A percentile compares a stretch with the other conserved stretches of the same genome.
These are phyloP conservation scores for Pachyseris speciosa DNA, from an alignment of 64 coral and sea anemone genomes.

Conservation along the genomic window DNA sequence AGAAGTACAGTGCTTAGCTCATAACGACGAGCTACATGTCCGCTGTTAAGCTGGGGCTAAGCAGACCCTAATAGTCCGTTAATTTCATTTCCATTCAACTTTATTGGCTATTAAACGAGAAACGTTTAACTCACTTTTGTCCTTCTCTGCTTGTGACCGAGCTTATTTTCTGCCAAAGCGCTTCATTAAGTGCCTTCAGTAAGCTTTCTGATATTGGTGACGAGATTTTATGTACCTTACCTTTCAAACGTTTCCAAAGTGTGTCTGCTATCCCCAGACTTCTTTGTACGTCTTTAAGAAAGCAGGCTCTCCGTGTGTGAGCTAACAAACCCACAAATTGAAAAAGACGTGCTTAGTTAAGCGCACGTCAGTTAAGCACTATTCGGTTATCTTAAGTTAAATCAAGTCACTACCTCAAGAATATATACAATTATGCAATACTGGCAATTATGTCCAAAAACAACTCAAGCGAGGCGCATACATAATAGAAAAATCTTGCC, in stretches of 20 bases:
- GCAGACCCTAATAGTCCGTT: not conserved
- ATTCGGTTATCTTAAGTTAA: too few relatives aligned
- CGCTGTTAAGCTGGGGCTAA: not conserved
- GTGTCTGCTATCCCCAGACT: too few relatives aligned
- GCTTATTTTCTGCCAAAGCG: not conserved
- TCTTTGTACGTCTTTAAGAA: too few relatives aligned
- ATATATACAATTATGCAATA: not conserved
- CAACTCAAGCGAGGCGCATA: conserved; percentile 13
- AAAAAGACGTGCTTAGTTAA: too few relatives aligned
- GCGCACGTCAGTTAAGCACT: too few relatives aligned
- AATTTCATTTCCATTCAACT: not conserved
- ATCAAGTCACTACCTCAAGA: too few relatives aligned
- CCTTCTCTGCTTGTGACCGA: not conserved
- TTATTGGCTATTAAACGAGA: not conserved
- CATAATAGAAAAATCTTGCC: not conserved
- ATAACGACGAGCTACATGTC: too few relatives aligned
- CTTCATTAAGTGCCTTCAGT: not conserved
- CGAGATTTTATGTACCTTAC: not conserved
- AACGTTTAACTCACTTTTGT: not conserved
- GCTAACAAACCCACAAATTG: too few relatives aligned
- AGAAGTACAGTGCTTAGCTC: too few relatives aligned
- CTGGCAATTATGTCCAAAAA: not conserved
- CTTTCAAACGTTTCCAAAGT: too few relatives aligned
- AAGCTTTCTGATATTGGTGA: not conserved
- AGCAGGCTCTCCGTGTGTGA: too few relatives aligned